Conservation (phyloP, 2,888 invertebrate genomes). For the Colostygia pectinataria region DNA sequence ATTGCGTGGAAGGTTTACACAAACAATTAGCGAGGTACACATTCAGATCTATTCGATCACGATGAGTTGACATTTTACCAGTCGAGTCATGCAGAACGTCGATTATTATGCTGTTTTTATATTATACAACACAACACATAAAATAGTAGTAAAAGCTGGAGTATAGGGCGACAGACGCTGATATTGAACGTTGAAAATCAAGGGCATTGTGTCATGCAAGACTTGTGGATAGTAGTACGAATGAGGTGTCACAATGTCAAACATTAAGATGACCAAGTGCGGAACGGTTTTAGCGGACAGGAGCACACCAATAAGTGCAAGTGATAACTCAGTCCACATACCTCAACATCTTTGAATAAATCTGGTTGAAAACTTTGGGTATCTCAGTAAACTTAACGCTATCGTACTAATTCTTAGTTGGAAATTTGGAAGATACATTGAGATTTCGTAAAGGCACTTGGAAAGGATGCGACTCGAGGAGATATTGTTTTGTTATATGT, state of each 20-base stretch:
- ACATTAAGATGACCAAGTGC: slow-evolving; percentile 27
- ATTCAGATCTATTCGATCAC: slow-evolving; percentile 8
- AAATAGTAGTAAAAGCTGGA: slow-evolving; percentile 14
- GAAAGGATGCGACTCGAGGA: slow-evolving; percentile 47
- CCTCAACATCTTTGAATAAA: slow-evolving; percentile 25
- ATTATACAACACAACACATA: slow-evolving; percentile 5
- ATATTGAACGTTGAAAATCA: slow-evolving; percentile 7
- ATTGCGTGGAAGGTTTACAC: slow-evolving; percentile 17
- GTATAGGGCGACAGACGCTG: slow-evolving; percentile 15
- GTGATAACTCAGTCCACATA: slow-evolving; percentile 30
- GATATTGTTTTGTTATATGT: slow-evolving; percentile 85
- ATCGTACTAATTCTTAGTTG: slow-evolving; percentile 33
- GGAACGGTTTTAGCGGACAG: slow-evolving; percentile 20
- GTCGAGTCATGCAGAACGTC: slow-evolving; percentile 25
- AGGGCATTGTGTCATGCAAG: slow-evolving; percentile 17
- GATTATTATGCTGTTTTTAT: slow-evolving; percentile 5
- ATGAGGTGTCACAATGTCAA: slow-evolving; percentile 27
- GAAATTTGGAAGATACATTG: slow-evolving; percentile 48
- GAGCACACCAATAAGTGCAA: slow-evolving; percentile 28
- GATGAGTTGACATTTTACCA: slow-evolving; percentile 9
- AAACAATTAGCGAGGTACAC: slow-evolving; percentile 13
- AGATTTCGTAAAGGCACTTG: slow-evolving; percentile 66
- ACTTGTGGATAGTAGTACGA: slow-evolving; percentile 13
- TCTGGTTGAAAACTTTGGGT: slow-evolving; percentile 33
- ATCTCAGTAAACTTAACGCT: slow-evolving; percentile 18